Evolutionary conservation across 2,888 invertebrate species (phyloP).

Genomic region (Orchestes rusci): DNA sequence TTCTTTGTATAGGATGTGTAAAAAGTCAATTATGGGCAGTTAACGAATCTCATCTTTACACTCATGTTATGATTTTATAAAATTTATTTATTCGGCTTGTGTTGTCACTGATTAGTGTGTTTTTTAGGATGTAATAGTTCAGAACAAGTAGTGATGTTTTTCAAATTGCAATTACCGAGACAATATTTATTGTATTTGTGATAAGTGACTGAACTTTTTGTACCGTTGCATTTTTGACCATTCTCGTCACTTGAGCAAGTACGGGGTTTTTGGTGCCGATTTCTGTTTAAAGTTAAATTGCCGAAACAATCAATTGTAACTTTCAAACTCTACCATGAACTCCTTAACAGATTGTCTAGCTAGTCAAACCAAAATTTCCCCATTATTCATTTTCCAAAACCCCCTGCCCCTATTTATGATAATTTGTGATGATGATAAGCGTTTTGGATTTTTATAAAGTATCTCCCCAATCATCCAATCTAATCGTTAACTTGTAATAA

Average conservation of each 20-base stretch:
- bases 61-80: constrained; percentile 30
- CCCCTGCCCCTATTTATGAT: no score
- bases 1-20: no score
- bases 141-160: no score
- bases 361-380: no score
- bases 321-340: no score
- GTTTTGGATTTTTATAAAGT: constrained; percentile 20
- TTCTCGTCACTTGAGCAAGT: constrained; percentile 29
- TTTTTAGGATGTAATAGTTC: no score
- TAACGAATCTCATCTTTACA: constrained; percentile 25
- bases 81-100: constrained; percentile 28
- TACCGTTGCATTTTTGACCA: constrained; percentile 24
- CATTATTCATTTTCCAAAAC: no score
- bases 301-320: no score
- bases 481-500: constrained; percentile 27
- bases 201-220: constrained; percentile 32
- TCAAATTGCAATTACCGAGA: constrained; percentile 31
- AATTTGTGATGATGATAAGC: constrained; percentile 19
- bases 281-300: not conserved
- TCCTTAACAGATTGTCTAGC: no score
- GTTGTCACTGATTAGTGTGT: no score
- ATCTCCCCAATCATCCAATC: constrained; percentile 20
- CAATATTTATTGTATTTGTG: constrained; percentile 37
- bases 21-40: no score
- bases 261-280: constrained; percentile 14